phyloP scores from a whole-genome alignment of 2,797 vertebrate genomes.

The Gambusia yucatana region DNA sequence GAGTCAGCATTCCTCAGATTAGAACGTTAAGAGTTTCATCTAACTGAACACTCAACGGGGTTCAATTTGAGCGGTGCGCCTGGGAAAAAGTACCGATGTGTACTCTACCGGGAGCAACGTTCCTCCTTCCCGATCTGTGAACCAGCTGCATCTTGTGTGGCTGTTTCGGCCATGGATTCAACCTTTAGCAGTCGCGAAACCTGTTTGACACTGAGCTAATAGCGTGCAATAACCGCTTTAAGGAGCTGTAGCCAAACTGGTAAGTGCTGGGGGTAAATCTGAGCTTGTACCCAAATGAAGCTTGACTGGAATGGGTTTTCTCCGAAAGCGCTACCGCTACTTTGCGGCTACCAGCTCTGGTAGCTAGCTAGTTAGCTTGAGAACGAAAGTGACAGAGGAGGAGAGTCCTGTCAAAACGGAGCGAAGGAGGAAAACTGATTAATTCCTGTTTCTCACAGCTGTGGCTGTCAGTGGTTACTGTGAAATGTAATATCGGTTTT shows the following conservation, averaged over 20 bases:
- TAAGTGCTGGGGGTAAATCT: conserved; percentile 54
- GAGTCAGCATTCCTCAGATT: neutral
- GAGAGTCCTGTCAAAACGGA: conserved; percentile 66
- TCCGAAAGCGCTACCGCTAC: conserved; percentile 35
- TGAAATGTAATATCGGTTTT: neutral
- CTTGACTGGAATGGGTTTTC: conserved; percentile 2
- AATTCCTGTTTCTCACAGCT: neutral
- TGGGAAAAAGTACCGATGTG: conserved; percentile 51
- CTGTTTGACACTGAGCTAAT: conserved; percentile 66
- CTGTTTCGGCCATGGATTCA: conserved; percentile 80
- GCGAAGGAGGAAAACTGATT: neutral
- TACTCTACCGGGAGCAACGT: conserved; percentile 45
- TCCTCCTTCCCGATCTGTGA: conserved; percentile 54
- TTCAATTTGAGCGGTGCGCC: conserved; percentile 37
- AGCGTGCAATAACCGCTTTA: conserved; percentile 24
- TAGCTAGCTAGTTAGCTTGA: conserved; percentile 53
- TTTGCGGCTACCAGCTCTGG: conserved; percentile 42
- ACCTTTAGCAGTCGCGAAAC: conserved; percentile 60
- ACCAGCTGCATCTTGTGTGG: conserved; percentile 68
- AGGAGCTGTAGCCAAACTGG: conserved; percentile 64
- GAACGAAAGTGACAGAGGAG: conserved; percentile 71
- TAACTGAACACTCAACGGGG: neutral
- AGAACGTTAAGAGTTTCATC: neutral
- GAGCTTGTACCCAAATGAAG: conserved; percentile 11
- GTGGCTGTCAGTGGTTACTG: neutral